Base-by-base conservation (phyloP, 2,113 vertebrate species). In the Aphelocoma coerulescens region DNA sequence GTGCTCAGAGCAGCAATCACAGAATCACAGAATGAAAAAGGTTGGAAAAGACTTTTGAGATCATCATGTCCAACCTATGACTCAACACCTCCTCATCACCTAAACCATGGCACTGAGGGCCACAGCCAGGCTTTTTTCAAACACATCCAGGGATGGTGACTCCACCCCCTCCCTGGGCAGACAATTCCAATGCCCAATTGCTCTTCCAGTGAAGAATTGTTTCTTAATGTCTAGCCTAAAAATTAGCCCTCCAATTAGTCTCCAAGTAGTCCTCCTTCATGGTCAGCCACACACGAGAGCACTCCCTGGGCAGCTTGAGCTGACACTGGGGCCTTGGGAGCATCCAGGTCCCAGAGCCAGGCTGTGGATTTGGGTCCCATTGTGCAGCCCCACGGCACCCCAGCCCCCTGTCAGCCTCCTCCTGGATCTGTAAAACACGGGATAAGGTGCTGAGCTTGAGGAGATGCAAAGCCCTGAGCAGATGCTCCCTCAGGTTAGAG, bases 321-420 rank as follows among this genome's bases (percentile, higher is more conserved):
- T 83, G 75, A 24, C 30, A 11, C 6, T 4, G 2, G 17, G 13
- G 11, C 21, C 11, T 20, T 63, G 79, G 55, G 49, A 61, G 13
- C 18, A 27, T 3, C 20, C 62, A 48, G 24, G n/a, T 62, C 6
- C 27, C 49, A 30, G 33, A 55, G 44, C 33, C 80, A 46, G 51
- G n/a, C 30, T 18, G 17, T 52, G 49, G 26, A 2, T 55, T 72
- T 37, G 26, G 41, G 59, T 78, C 46, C 51, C 13, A 18, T 46
- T n/a, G 46, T 52, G 46, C 26, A 39, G 28, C 52, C 41, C 57
- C 20, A n/a, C 0, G 0, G 37, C 11, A 44, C 46, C 82, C 10
- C 63, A 35, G 16, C 1, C 22, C 44, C 41, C 28, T 44, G 32
- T 1, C n/a, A 26, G 26, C 52, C 61, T 75, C 58, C 62, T 71